Conservation (phyloP, 2,113 vertebrate species). For the Amazona vittata region DNA sequence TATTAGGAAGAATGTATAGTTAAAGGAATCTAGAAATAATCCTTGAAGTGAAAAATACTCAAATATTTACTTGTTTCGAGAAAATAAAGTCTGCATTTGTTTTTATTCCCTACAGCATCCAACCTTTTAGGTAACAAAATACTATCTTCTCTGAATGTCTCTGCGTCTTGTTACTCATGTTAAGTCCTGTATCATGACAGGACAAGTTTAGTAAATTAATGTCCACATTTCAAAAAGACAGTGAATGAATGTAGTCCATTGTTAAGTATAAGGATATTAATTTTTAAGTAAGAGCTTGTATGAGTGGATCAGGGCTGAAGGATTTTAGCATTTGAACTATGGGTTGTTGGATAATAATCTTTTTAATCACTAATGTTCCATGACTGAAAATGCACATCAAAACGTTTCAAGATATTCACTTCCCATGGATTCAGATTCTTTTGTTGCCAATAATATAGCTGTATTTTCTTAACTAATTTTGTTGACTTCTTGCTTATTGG, state of each 20-base stretch:
- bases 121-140: background rate
- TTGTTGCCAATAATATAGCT: background rate
- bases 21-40: background rate
- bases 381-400: background rate
- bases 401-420: background rate
- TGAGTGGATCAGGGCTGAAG: background rate
- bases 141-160: rapidly evolving
- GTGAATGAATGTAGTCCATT: background rate
- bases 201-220: background rate
- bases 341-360: background rate
- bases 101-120: background rate
- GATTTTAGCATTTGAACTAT: background rate
- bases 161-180: background rate
- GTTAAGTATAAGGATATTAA: background rate
- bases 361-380: background rate
- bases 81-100: background rate
- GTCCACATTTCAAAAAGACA: background rate
- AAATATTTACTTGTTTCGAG: background rate
- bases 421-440: background rate
- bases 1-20: background rate
- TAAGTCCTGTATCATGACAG: background rate
- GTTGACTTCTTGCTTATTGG: background rate
- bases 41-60: background rate
- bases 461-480: background rate
- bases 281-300: background rate